Base-by-base conservation (phyloP, 2,888 invertebrate species). In the Lysandra bellargus region DNA sequence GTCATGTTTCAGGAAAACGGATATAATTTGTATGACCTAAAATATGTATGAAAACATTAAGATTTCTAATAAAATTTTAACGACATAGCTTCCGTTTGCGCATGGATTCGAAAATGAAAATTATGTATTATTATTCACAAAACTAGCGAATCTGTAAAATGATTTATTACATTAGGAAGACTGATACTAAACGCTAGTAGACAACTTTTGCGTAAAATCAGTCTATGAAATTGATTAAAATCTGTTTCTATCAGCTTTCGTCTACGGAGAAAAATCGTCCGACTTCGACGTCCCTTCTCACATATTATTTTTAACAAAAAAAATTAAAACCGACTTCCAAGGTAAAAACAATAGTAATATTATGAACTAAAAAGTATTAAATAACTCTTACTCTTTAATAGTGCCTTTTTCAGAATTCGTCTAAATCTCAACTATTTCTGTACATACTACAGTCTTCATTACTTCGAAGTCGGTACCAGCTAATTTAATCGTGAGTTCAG, bases 1-100 rank as follows among this genome's bases (percentile, higher is more conserved):
- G 78, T 78, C 79, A 76, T 53, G 78, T 79, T 81, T 76, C 80
- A 80, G 83, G 83, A 83, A 83, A 82, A 82, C 79, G 77, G 78
- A 76, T 44, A 78, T 82, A 80, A 82, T 81, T 81, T 81, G 79
- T 80, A 80, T 81, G 82, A 81, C 81, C 82, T 81, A 82, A 80
- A 81, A 81, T 79, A 69, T 57, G 53, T 78, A 53, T 30, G 4
- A 6, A 49, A n/a, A 75, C 75, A 53, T 75, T 75, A 75, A 30
- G 30, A 53, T 75, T 75, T 75, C 33, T 75, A 53, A 75, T 23
- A 23, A 75, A 44, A 75, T 12, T 75, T 75, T 53, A 53, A 75
- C 75, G 53, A 17, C 4, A 23, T 2, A 49, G 75, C 30, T 49
- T 75, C 75, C 75, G 75, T 53, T 75, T 49, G 49, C 75, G 53